Evolutionary conservation across 2,113 vertebrate species (phyloP), one percentile per base, ranked within the genome.

Genomic region (Colistium nudipinnis): DNA sequence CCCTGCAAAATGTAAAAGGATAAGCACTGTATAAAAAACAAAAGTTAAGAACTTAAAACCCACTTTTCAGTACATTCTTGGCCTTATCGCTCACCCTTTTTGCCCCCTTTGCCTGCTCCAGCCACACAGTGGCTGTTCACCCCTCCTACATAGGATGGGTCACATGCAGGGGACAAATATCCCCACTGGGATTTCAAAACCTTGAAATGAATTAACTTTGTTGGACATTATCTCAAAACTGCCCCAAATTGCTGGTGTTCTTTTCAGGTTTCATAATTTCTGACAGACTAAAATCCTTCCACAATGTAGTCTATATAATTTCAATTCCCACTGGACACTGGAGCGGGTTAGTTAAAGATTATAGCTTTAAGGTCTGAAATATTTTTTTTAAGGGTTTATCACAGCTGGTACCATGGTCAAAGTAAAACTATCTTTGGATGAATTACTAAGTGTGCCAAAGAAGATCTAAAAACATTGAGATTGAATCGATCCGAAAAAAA

Each of bases 171-270:
- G 78, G 71, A 67, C 57, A 36, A 33, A 51, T 25, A 39, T 47
- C 30, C 35, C 62, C 54, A 14, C n/a, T 28, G 53, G 60, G 57
- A 64, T 76, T 54, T 65, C 20, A 62, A 35, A 72, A 70, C 30
- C 62, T 47, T 49, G n/a, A 51, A 35, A 81, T 77, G 61, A 74
- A 82, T 82, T 80, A 74, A 77, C 30, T 68, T 47, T 33, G 36
- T 17, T 11, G 20, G 25, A 72, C 22, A 43, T 57, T 56, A 28
- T 78, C 45, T 56, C 55, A 22, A 4, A 16, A 45, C 62, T 66
- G 43, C 45, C 27, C 28, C 30, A 59, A 59, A 65, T 45, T 41
- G 47, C 36, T 44, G 30, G 39, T 17, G 63, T 19, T 14, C 48
- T 73, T 45, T 31, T 31, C 24, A 36, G 44, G 27, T 64, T 65